phyloP scores from a whole-genome alignment of 2,797 vertebrate genomes.

The Mallotus villosus region DNA sequence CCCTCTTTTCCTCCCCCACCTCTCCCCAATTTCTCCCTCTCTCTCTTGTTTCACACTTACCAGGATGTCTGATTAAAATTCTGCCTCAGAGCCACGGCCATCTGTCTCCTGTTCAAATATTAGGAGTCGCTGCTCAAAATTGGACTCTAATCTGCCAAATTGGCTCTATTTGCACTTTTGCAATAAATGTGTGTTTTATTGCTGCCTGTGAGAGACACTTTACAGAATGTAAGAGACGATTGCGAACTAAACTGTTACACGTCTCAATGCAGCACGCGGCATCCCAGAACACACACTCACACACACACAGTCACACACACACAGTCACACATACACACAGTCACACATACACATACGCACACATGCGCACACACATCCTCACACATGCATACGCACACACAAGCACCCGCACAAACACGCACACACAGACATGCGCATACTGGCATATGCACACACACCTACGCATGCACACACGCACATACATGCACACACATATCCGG shows the following conservation, averaged over 20 bases:
- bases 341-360: background rate
- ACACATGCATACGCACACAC: too few relatives aligned
- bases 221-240: slow-evolving; percentile 46
- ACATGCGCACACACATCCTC: too few relatives aligned
- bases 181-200: slow-evolving; percentile 51
- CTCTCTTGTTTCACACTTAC: slow-evolving; percentile 79
- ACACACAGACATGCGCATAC: background rate
- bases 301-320: too few relatives aligned
- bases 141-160: slow-evolving; percentile 72
- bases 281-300: background rate
- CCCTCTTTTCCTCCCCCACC: slow-evolving; percentile 61
- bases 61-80: slow-evolving; percentile 77
- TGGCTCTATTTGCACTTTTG: slow-evolving; percentile 68
- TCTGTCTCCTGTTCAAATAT: slow-evolving; percentile 82
- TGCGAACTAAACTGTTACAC: slow-evolving; percentile 42
- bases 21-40: slow-evolving; percentile 72
- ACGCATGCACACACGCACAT: background rate
- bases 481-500: background rate
- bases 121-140: slow-evolving; percentile 72
- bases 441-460: background rate
- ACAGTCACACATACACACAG: background rate
- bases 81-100: slow-evolving; percentile 69
- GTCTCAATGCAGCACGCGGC: slow-evolving; percentile 11
- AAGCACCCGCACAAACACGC: too few relatives aligned
- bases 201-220: slow-evolving; percentile 40